These are phyloP conservation scores for Drosophila nebulosa DNA, from an alignment of 1,140 invertebrate genomes.

Conservation along the genomic window DNA sequence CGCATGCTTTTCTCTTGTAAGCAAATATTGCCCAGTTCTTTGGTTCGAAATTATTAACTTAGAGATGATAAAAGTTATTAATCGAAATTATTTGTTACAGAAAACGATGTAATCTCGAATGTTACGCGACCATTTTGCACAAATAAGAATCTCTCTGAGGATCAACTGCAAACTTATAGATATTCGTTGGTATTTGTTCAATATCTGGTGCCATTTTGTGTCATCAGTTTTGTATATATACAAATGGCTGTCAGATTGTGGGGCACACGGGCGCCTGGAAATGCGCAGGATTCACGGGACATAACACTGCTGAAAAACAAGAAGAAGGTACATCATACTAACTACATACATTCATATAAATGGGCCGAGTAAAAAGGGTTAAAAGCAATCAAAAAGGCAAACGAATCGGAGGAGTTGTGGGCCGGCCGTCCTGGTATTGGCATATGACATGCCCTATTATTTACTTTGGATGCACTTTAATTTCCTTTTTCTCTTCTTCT, in stretches of 20 bases:
- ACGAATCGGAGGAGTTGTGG: too few relatives aligned
- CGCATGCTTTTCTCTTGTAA: too few relatives aligned
- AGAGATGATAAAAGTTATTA: too few relatives aligned
- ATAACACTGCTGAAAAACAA: slow-evolving; percentile 90
- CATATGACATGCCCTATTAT: background rate
- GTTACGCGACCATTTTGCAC: slow-evolving; percentile 83
- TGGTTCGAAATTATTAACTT: too few relatives aligned
- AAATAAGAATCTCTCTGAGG: slow-evolving; percentile 82
- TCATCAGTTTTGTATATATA: slow-evolving; percentile 90
- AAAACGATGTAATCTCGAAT: slow-evolving; percentile 62
- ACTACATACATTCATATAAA: too few relatives aligned
- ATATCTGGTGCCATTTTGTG: slow-evolving; percentile 88
- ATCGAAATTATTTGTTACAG: slow-evolving; percentile 19
- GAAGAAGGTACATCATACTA: slow-evolving; percentile 85
- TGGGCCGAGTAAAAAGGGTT: background rate
- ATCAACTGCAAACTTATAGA: slow-evolving; percentile 83
- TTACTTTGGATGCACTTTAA: background rate
- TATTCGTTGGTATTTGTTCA: slow-evolving; percentile 84
- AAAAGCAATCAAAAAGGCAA: background rate
- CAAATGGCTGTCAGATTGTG: slow-evolving; percentile 89
- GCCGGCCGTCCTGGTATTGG: too few relatives aligned
- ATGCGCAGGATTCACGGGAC: slow-evolving; percentile 87
- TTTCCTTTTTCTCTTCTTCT: slow-evolving; percentile 16
- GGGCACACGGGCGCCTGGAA: slow-evolving; percentile 88
- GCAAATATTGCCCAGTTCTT: too few relatives aligned